A percentile compares a stretch with the other conserved stretches of the same genome.
These are phyloP conservation scores for Eristalinus sepulchralis DNA, from an alignment of 2,888 invertebrate genomes.

Conservation along the genomic window DNA sequence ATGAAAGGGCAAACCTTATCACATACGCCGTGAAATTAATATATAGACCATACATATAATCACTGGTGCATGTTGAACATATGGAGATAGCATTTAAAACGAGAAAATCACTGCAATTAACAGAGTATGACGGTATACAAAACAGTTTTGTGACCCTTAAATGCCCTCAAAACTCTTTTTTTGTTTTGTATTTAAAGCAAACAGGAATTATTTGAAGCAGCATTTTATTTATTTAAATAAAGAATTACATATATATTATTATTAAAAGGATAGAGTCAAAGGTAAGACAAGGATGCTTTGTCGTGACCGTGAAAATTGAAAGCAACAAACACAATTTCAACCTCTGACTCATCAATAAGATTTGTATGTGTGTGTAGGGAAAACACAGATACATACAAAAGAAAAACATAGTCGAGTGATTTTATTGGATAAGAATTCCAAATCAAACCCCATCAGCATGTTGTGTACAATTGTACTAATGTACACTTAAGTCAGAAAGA, in stretches of 20 bases:
- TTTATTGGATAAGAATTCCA: neutral
- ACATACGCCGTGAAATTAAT: no score
- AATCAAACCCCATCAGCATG: neutral
- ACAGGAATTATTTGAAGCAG: no score
- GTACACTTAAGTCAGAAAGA: neutral
- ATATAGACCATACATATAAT: neutral
- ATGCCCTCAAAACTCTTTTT: neutral
- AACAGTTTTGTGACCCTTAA: neutral
- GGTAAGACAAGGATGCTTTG: neutral
- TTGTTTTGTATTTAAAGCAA: no score
- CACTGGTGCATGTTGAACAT: neutral
- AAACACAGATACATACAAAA: neutral
- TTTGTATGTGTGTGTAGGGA: neutral
- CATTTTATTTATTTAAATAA: no score
- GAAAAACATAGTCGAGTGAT: neutral
- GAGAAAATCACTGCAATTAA: neutral
- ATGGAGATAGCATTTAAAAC: neutral
- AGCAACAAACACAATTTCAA: neutral
- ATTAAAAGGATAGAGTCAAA: neutral
- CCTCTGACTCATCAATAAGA: neutral
- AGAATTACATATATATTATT: no score
- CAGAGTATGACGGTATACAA: neutral
- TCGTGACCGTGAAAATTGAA: neutral
- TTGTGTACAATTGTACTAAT: no score
- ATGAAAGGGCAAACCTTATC: neutral